Percentiles rank a stretch among this genome's conserved stretches.
Conservation (phyloP, 2,888 invertebrate species). For the Escarpia spicata region DNA sequence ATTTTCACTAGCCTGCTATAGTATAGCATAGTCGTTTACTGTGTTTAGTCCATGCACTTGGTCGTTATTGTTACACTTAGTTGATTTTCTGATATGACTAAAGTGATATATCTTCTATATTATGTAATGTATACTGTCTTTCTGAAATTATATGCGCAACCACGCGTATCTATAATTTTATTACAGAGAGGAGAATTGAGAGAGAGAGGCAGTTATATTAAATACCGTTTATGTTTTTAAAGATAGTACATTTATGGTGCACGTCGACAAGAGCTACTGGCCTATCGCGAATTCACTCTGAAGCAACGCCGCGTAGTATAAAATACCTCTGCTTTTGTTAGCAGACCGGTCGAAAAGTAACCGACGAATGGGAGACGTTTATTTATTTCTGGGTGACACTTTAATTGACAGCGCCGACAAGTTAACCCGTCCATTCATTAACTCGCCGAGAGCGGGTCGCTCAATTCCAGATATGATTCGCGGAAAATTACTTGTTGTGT, state of each 20-base stretch:
- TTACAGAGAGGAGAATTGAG: no score
- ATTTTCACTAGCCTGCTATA: no score
- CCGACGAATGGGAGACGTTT: background rate
- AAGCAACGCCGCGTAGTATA: background rate
- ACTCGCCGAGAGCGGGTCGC: background rate
- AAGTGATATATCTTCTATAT: background rate
- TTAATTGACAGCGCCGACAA: background rate
- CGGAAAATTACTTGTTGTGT: background rate
- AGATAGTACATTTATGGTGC: background rate
- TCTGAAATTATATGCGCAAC: background rate
- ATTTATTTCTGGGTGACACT: constrained; percentile 6
- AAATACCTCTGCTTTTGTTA: constrained; percentile 13
- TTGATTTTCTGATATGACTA: no score
- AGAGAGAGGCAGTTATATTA: background rate
- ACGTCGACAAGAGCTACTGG: background rate
- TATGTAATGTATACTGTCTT: constrained; percentile 3
- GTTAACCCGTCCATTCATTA: constrained; percentile 6
- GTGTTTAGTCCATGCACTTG: no score
- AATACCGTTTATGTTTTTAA: background rate
- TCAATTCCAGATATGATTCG: background rate
- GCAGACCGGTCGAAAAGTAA: background rate
- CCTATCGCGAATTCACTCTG: background rate
- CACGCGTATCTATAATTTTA: no score
- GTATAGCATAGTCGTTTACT: no score
- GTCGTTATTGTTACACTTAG: no score